Evolutionary conservation across 2,888 invertebrate genomes (phyloP).

Genomic region (Epistrophella euchroma): DNA sequence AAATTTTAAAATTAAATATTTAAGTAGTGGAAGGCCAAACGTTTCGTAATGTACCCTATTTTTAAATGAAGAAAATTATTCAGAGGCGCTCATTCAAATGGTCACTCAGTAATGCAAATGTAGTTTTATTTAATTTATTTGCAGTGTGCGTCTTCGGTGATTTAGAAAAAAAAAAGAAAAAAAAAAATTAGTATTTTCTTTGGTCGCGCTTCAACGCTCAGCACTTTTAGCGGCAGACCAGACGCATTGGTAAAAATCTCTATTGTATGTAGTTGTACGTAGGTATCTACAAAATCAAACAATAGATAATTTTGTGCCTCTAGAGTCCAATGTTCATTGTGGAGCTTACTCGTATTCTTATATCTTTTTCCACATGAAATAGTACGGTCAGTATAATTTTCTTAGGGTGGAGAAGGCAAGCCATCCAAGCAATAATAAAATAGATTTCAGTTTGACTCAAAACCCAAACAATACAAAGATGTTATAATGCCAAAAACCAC

Average conservation of each 20-base stretch:
- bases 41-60: not conserved
- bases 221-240: conserved; percentile 27
- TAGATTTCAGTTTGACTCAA: conserved; percentile 34
- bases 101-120: conserved; percentile 30
- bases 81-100: conserved; percentile 52
- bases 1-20: not conserved
- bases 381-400: conserved; percentile 31
- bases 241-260: conserved; percentile 31
- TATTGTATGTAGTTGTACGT: conserved; percentile 4
- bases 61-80: conserved; percentile 33
- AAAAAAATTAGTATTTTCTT: not conserved
- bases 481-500: conserved; percentile 32
- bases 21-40: not conserved
- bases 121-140: conserved; percentile 56
- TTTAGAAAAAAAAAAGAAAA: not conserved
- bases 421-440: not conserved
- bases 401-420: conserved; percentile 1
- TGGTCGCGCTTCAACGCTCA: conserved; percentile 49
- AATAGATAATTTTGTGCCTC: conserved; percentile 44
- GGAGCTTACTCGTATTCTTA: not conserved
- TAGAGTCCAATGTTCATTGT: conserved; percentile 18
- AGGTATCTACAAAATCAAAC: conserved; percentile 16
- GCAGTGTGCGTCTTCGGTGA: conserved; percentile 45
- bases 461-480: conserved; percentile 2
- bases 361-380: not conserved